Base-by-base conservation (phyloP, 2,113 vertebrate genomes). In the Gallinago jamesoni region DNA sequence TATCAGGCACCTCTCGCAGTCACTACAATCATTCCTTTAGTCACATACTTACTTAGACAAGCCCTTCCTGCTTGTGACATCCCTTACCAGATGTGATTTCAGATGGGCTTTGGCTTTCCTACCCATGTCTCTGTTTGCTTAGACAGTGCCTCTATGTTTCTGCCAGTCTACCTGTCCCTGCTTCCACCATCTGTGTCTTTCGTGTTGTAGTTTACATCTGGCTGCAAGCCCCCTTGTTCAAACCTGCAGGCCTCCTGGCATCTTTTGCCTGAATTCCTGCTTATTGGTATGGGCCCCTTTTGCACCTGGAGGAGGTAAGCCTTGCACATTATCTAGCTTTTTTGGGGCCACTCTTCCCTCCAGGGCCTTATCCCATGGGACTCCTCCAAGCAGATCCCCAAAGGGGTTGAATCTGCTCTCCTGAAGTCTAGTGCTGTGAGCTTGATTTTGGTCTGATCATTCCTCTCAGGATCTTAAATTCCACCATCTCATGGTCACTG, bases 311-410 rank as follows among this genome's bases (percentile, higher is more conserved):
- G 31, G 21, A 79, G 6, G 6, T 13, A 76, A 37, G 75, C 50
- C 13, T 66, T 90, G 82, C 28, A 43, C 16, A 48, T 48, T 31
- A 48, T 6, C 19, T 66, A 23, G 13, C 8, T 45, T 73, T 87
- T 63, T 12, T 10, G 24, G 57, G 41, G 13, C 6, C 67, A 55
- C 14, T 69, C 37, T 84, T 75, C 43, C 18, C 17, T 59, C 8
- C 20, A 23, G 39, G 43, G 24, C 0, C 0, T 79, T 84, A 60
- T 48, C 23, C 16, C 7, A 8, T 1, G 2, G n/a, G 14, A 69
- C 14, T 60, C 2, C 12, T 74, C 19, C 23, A 62, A 9, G 12
- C 37, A 59, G n/a, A 21, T 69, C 25, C 31, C 37, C 55, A 4
- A 48, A 6, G n/a, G 1, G 14, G 16, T 75, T 56, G 27, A 31